phyloP scores from a whole-genome alignment of 2,888 invertebrate species.

The Dastarcus helophoroides region DNA sequence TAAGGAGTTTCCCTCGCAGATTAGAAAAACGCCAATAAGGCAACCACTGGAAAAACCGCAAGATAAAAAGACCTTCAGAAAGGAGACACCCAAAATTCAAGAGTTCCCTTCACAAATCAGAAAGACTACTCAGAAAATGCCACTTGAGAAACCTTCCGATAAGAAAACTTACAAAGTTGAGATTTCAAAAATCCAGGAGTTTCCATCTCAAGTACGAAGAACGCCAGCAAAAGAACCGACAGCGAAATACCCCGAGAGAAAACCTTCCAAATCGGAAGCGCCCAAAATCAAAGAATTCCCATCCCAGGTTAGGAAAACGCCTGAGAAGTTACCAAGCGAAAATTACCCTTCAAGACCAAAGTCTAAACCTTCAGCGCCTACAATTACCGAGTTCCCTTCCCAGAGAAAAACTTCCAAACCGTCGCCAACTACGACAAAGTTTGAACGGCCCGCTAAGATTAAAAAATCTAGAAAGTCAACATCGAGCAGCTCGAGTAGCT shows the following conservation, averaged over 20 bases:
- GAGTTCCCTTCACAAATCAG: conserved; percentile 16
- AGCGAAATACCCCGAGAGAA: conserved; percentile 4
- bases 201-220: conserved; percentile 11
- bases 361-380: conserved; percentile 9
- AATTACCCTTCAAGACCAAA: conserved; percentile 9
- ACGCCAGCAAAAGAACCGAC: conserved; percentile 6
- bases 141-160: conserved; percentile 11
- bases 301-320: conserved; percentile 10
- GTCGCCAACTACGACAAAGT: too few relatives aligned
- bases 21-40: conserved; percentile 12
- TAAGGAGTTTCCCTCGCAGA: conserved; percentile 17
- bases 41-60: conserved; percentile 13
- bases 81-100: conserved; percentile 11
- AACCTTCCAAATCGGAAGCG: neutral
- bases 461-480: conserved; percentile 1
- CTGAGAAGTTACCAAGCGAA: conserved; percentile 8
- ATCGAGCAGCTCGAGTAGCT: neutral
- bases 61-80: conserved; percentile 10
- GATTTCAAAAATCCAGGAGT: conserved; percentile 7
- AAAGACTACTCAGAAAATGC: conserved; percentile 11
- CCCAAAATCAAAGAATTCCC: conserved; percentile 3
- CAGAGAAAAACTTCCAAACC: conserved; percentile 9
- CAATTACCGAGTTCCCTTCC: conserved; percentile 11
- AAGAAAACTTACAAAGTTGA: conserved; percentile 6
- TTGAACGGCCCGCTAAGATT: too few relatives aligned